Evolutionary conservation across 2,113 vertebrate species (phyloP).

Genomic region (Typhlomys cinereus): DNA sequence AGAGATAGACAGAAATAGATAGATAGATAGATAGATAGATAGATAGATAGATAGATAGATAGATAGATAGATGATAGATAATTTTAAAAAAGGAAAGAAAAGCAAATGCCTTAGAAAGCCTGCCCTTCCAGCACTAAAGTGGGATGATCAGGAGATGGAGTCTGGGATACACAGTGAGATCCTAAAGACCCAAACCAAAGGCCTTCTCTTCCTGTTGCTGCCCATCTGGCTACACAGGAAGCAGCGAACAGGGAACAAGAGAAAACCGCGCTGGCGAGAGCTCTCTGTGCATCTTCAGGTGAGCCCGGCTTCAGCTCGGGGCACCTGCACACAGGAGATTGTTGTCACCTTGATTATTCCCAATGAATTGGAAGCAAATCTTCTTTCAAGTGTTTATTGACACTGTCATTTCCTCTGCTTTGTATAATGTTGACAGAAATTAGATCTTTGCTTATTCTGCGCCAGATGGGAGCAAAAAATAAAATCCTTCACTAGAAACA

Average conservation of each 20-base stretch:
- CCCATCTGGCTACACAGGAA: neutral
- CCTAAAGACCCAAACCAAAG: neutral
- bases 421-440: constrained; percentile 46
- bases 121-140: neutral
- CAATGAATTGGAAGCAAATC: constrained; percentile 51
- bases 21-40: no score
- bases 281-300: neutral
- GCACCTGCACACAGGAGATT: neutral
- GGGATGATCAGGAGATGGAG: neutral
- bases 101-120: neutral
- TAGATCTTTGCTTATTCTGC: constrained; percentile 60
- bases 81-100: no score
- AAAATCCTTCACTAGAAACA: constrained; percentile 45
- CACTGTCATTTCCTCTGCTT: constrained; percentile 56
- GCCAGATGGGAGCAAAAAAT: constrained; percentile 45
- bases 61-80: no score
- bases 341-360: constrained; percentile 39
- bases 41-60: no score
- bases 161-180: neutral
- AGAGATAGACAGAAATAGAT: no score
- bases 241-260: neutral
- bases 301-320: neutral
- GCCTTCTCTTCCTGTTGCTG: neutral
- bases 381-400: constrained; percentile 54
- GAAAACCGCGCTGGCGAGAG: neutral